phyloP scores from a whole-genome alignment of 2,113 vertebrate genomes.

The Falco punctatus region DNA sequence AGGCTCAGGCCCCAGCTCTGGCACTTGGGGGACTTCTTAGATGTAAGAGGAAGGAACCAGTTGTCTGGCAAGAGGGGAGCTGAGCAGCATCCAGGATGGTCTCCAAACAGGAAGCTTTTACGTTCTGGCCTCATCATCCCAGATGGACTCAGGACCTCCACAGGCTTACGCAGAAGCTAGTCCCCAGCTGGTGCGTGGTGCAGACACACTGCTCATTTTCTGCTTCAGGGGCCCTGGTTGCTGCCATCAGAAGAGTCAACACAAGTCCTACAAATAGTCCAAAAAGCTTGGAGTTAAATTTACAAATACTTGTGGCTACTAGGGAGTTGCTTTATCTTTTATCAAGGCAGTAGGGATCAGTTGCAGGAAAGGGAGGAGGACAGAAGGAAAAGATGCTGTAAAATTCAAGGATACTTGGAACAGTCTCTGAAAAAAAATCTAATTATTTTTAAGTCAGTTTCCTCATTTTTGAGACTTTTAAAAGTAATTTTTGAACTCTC shows the following conservation, averaged over 20 bases:
- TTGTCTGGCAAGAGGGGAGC: background rate
- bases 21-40: background rate
- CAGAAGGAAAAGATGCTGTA: background rate
- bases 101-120: background rate
- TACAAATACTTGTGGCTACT: background rate
- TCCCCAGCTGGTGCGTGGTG: conserved; percentile 38
- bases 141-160: background rate
- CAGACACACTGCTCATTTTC: background rate
- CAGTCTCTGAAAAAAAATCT: background rate
- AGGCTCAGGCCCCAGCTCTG: background rate
- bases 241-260: conserved; percentile 2
- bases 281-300: conserved; percentile 21
- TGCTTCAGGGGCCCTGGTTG: background rate
- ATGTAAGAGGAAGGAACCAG: background rate
- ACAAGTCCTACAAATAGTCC: background rate
- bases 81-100: background rate
- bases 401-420: background rate
- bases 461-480: background rate
- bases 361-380: background rate
- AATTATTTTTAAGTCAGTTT: background rate
- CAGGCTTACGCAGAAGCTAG: background rate
- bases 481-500: background rate
- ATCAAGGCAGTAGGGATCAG: background rate
- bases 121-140: background rate
- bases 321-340: background rate